These are phyloP conservation scores for Hoplodrina blanda DNA, from an alignment of 2,888 invertebrate species.

Conservation along the genomic window DNA sequence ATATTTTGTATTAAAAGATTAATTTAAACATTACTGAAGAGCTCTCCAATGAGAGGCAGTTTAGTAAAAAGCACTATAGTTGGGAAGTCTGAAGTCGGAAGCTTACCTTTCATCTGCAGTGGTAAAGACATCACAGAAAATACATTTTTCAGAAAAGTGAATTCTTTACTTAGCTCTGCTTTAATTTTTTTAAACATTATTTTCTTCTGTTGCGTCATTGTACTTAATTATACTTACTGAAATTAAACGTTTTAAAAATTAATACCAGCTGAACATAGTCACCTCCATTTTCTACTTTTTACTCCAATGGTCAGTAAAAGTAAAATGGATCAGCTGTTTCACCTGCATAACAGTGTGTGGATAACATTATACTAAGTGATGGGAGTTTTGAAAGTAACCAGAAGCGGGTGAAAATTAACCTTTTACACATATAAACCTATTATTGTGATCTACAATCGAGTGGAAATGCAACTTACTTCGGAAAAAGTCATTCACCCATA, in stretches of 20 bases:
- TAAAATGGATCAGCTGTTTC: no score
- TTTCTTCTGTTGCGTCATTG: conserved; percentile 71
- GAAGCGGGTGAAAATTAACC: neutral
- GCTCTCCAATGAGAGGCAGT: neutral
- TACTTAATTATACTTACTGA: conserved; percentile 31
- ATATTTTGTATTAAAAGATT: neutral
- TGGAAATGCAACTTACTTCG: no score
- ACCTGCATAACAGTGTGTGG: no score
- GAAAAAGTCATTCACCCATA: no score
- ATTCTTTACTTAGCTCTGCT: conserved; percentile 87
- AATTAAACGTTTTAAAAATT: conserved; percentile 1
- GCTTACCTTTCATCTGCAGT: conserved; percentile 81
- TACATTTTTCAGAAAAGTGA: conserved; percentile 90
- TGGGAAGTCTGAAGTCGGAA: neutral
- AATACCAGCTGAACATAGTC: neutral
- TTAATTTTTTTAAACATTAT: conserved; percentile 78
- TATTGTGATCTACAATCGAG: neutral
- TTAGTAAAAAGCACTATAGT: neutral
- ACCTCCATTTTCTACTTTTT: no score
- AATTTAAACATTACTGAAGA: neutral
- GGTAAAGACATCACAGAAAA: conserved; percentile 91
- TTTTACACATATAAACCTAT: neutral
- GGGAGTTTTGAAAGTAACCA: neutral
- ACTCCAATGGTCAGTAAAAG: neutral
- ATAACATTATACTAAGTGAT: neutral